These are phyloP conservation scores for Tragelaphus strepsiceros DNA, from an alignment of 2,113 vertebrate genomes.

Conservation along the genomic window DNA sequence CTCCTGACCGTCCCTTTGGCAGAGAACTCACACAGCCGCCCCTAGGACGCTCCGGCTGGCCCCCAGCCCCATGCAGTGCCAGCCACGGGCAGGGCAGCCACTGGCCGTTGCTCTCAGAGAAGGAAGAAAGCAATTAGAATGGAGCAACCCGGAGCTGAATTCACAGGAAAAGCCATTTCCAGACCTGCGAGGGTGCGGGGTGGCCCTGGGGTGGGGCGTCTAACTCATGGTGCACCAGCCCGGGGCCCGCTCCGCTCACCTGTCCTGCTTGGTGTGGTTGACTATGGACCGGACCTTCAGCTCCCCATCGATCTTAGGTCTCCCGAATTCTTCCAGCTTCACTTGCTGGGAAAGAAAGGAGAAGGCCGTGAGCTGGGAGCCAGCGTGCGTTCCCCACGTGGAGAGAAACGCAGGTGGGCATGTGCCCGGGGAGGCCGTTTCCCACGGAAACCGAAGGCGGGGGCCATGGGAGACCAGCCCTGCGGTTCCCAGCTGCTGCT, in stretches of 20 bases:
- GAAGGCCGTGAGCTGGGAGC: accelerated
- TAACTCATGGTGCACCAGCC: accelerated
- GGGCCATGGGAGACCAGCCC: accelerated
- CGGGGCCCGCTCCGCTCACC: conserved; percentile 76
- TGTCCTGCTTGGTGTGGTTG: conserved; percentile 96
- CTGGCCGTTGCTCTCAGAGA: accelerated
- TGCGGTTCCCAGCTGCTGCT: accelerated
- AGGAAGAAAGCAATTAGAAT: not conserved
- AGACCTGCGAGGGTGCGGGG: accelerated
- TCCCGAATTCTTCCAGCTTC: conserved; percentile 93
- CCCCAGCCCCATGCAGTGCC: not conserved
- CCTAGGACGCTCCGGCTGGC: not conserved
- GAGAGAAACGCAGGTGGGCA: not conserved
- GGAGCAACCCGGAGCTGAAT: accelerated
- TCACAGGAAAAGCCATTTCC: not conserved
- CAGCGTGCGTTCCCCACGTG: accelerated
- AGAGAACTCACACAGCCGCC: accelerated
- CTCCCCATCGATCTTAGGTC: conserved; percentile 97
- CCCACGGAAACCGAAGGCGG: accelerated
- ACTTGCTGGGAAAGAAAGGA: conserved; percentile 80
- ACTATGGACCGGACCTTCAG: conserved; percentile 95
- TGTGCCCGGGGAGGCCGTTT: accelerated
- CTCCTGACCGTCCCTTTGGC: accelerated
- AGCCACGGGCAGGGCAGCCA: not conserved
- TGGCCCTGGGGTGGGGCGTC: accelerated